Evolutionary conservation across 1,140 invertebrate genomes (phyloP), one percentile per base, ranked within the genome.

Genomic region (Belonocnema kinseyi): DNA sequence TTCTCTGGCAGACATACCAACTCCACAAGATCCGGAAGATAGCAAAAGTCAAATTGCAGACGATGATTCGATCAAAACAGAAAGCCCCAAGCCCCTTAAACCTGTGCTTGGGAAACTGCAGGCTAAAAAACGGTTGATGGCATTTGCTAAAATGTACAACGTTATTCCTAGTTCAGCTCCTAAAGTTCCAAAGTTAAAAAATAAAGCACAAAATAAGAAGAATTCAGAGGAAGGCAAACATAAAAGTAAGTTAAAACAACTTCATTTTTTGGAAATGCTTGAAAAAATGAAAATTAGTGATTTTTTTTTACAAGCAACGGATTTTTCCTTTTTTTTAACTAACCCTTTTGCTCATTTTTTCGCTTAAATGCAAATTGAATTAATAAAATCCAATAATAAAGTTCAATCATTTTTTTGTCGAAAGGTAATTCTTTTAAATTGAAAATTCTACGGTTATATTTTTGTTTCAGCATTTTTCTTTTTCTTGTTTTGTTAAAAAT

Each of bases 121-220:
- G 81, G 91, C 91, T 0, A 92, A 92, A 77, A 91, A 92, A 73
- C 83, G 91, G 54, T 82, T 92, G 33, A 91, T 92, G 90, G 91
- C 91, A 73, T 91, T 92, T 83, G 90, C 89, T 2, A 91, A 90
- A 78, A 91, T 90, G 70, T 91, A 90, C 14, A 85, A 61, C 50
- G 72, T 72, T 16, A 79, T 83, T 66, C 61, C 61, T 56, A 87
- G 84, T 75, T 75, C 82, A 7, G 70, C 85, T 13, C 76, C 85
- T 19, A 89, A 90, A 84, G 76, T 84, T 61, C 53, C 79, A 56
- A 78, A 74, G 71, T 40, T 79, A 70, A 82, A 77, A 75, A 40
- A 61, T 26, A 79, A 82, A 75, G 19, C 84, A 51, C 61, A 88
- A 78, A 79, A 82, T 79, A 73, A 87, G 83, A 61, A 89, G 86